phyloP scores from a whole-genome alignment of 2,888 invertebrate genomes.

The Pogonocherus hispidulus region DNA sequence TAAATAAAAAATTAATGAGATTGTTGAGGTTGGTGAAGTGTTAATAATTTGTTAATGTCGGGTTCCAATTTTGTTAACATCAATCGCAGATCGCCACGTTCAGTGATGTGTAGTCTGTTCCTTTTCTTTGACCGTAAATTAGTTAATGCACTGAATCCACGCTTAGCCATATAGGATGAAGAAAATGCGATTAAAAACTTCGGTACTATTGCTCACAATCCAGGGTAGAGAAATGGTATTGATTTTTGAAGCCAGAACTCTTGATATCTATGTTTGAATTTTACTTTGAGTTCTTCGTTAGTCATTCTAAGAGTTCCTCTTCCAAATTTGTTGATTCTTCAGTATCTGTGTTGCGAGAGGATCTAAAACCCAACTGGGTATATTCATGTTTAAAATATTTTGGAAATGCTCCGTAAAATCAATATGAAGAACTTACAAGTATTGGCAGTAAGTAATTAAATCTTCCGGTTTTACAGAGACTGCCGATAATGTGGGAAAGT shows the following conservation, averaged over 20 bases:
- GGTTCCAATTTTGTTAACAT: conserved; percentile 14
- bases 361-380: conserved; percentile 29
- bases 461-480: conserved; percentile 27
- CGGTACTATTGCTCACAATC: neutral
- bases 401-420: conserved; percentile 54
- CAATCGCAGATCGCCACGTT: conserved; percentile 10
- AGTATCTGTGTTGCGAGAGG: conserved; percentile 30
- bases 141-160: neutral
- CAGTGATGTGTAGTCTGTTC: neutral
- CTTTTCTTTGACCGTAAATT: conserved; percentile 8
- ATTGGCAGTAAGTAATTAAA: conserved; percentile 50
- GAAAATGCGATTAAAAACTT: neutral
- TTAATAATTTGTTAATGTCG: conserved; percentile 19
- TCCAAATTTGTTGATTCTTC: conserved; percentile 34
- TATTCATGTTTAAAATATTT: conserved; percentile 51
- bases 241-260: neutral
- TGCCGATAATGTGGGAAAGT: conserved; percentile 24
- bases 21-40: conserved; percentile 6
- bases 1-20: conserved; percentile 7
- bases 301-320: neutral
- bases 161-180: neutral
- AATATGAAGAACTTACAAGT: conserved; percentile 53
- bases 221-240: neutral
- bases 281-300: neutral
- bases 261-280: neutral